These are phyloP conservation scores for Xanthia togata DNA, from an alignment of 2,888 invertebrate genomes.

Conservation along the genomic window DNA sequence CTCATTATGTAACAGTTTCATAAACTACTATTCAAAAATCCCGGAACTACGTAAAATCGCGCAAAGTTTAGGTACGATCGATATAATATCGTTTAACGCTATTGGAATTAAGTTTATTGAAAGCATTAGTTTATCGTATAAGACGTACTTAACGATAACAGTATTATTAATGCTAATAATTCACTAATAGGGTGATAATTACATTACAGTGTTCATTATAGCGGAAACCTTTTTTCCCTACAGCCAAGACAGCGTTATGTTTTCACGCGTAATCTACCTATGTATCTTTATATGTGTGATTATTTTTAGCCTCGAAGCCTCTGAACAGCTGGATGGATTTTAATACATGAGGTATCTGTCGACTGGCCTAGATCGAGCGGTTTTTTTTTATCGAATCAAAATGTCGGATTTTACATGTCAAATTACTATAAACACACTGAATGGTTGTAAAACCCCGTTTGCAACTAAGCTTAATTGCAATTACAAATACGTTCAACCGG, in stretches of 20 bases:
- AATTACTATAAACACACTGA: too few relatives aligned
- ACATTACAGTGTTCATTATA: not conserved
- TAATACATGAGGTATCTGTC: not conserved
- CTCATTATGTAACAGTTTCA: too few relatives aligned
- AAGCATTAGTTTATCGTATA: not conserved
- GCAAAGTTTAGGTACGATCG: not conserved
- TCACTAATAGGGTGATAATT: not conserved
- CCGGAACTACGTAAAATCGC: not conserved
- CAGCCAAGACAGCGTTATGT: not conserved
- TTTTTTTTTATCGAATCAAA: not conserved
- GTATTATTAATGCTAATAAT: not conserved
- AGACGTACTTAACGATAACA: not conserved
- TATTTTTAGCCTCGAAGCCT: not conserved
- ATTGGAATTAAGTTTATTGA: not conserved
- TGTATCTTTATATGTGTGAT: not conserved
- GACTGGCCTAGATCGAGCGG: not conserved
- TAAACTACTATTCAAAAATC: too few relatives aligned
- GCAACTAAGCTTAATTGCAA: too few relatives aligned
- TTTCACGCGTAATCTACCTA: not conserved
- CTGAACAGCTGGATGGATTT: not conserved
- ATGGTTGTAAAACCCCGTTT: too few relatives aligned
- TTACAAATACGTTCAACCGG: too few relatives aligned
- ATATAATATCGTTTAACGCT: constrained; percentile 5
- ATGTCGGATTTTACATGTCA: not conserved
- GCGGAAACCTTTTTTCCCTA: not conserved